phyloP scores from a whole-genome alignment of 2,888 invertebrate genomes.

The Brachylomia viminalis region DNA sequence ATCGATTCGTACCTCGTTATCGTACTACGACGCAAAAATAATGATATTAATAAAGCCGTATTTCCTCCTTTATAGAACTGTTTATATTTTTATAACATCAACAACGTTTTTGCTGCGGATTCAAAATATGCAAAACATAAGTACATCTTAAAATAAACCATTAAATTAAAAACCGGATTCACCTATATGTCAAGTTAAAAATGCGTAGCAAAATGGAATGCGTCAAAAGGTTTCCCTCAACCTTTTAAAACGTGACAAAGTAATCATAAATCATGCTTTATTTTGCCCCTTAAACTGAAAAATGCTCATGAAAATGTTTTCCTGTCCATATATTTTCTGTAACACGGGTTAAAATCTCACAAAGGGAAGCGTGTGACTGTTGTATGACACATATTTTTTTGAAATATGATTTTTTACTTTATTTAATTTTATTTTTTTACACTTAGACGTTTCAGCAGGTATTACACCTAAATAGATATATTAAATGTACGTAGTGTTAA shows the following conservation, averaged over 20 bases:
- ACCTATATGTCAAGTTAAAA: constrained; percentile 27
- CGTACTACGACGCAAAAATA: not conserved
- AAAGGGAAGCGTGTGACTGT: constrained; percentile 14
- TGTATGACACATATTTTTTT: not conserved
- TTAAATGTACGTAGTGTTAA: not conserved
- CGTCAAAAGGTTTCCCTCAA: constrained; percentile 32
- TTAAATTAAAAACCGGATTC: constrained; percentile 8
- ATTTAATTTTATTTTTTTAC: no score
- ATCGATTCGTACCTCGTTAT: not conserved
- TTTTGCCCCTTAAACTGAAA: constrained; percentile 47
- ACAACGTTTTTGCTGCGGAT: not conserved
- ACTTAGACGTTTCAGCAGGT: no score
- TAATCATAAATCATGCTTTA: constrained; percentile 59
- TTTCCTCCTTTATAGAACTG: not conserved
- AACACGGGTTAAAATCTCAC: constrained; percentile 35
- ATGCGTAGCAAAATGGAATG: constrained; percentile 30
- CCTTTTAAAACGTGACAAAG: constrained; percentile 46
- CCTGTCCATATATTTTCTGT: constrained; percentile 40
- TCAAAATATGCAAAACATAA: not conserved
- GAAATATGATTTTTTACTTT: not conserved
- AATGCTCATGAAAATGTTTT: constrained; percentile 52
- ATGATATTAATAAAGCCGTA: no score
- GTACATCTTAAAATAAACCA: constrained; percentile 12
- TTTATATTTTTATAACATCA: not conserved
- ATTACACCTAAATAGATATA: not conserved